These are phyloP conservation scores for Leptinotarsa tumamoca DNA, from an alignment of 2,888 invertebrate genomes.

Conservation along the genomic window DNA sequence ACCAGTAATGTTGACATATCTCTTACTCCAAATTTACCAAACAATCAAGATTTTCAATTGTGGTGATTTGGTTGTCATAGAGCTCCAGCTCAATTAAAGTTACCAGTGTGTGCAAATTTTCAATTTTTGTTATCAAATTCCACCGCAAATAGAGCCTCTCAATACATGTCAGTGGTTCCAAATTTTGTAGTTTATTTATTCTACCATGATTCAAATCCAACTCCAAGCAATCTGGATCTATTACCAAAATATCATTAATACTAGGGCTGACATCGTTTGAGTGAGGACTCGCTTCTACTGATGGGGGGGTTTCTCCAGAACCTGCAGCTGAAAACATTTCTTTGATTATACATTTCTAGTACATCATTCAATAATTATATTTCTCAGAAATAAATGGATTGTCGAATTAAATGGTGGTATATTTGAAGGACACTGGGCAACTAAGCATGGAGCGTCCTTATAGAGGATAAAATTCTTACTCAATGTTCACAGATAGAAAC, in stretches of 20 bases:
- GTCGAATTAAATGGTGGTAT: no score
- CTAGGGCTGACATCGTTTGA: conserved; percentile 36
- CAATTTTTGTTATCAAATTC: conserved; percentile 95
- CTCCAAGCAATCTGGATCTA: conserved; percentile 76
- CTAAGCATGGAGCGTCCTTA: no score
- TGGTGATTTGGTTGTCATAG: conserved; percentile 96
- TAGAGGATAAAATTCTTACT: no score
- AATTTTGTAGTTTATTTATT: conserved; percentile 85
- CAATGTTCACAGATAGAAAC: no score
- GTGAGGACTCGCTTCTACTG: not conserved
- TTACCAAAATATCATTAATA: conserved; percentile 73
- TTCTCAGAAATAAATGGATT: no score
- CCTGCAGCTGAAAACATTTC: not conserved
- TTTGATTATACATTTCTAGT: not conserved
- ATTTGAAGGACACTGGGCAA: no score
- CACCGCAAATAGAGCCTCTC: conserved; percentile 90
- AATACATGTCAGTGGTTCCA: conserved; percentile 81
- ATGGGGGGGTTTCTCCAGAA: conserved; percentile 14
- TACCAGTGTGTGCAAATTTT: conserved; percentile 82
- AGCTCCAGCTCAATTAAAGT: conserved; percentile 90
- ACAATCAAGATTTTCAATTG: conserved; percentile 89
- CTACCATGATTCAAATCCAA: conserved; percentile 93
- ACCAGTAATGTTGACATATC: conserved; percentile 55
- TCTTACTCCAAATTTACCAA: conserved; percentile 89
- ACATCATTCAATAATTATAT: not conserved